Conservation (phyloP, 2,797 vertebrate species). For the Sebastes hopkinsi region DNA sequence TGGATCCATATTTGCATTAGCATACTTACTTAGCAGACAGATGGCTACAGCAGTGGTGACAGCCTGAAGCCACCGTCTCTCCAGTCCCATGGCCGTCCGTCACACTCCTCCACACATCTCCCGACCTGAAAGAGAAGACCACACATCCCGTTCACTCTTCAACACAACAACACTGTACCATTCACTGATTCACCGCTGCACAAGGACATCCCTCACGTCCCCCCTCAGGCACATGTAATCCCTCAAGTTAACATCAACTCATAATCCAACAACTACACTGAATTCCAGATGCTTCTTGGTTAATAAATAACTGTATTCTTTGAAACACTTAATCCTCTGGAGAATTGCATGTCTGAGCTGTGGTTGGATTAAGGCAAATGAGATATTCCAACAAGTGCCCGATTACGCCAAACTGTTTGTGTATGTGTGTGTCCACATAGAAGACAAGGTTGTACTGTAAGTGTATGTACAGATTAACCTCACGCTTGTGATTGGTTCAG, state of each 20-base stretch:
- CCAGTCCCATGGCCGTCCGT: constrained; percentile 84
- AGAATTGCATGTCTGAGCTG: constrained; percentile 60
- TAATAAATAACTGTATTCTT: constrained; percentile 64
- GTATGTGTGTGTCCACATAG: constrained; percentile 9
- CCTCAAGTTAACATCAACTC: constrained; percentile 56
- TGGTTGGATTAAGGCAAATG: constrained; percentile 57
- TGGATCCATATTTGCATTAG: constrained; percentile 51
- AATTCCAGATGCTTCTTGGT: constrained; percentile 60
- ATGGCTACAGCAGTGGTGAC: constrained; percentile 76
- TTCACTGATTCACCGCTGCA: constrained; percentile 14
- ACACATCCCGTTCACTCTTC: constrained; percentile 47
- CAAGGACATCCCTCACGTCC: constrained; percentile 36
- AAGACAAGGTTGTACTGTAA: constrained; percentile 34
- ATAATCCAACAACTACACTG: constrained; percentile 52
- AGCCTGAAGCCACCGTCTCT: constrained; percentile 81
- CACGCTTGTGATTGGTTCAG: constrained; percentile 54
- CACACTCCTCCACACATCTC: constrained; percentile 81
- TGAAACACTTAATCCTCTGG: constrained; percentile 53
- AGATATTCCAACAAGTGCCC: constrained; percentile 40
- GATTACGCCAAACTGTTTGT: neutral
- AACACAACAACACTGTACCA: constrained; percentile 9
- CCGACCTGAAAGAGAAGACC: constrained; percentile 71
- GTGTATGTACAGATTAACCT: constrained; percentile 63
- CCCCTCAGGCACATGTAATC: constrained; percentile 58
- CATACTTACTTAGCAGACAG: constrained; percentile 82